Conservation (phyloP, 2,113 vertebrate genomes). For the Orycteropus afer region DNA sequence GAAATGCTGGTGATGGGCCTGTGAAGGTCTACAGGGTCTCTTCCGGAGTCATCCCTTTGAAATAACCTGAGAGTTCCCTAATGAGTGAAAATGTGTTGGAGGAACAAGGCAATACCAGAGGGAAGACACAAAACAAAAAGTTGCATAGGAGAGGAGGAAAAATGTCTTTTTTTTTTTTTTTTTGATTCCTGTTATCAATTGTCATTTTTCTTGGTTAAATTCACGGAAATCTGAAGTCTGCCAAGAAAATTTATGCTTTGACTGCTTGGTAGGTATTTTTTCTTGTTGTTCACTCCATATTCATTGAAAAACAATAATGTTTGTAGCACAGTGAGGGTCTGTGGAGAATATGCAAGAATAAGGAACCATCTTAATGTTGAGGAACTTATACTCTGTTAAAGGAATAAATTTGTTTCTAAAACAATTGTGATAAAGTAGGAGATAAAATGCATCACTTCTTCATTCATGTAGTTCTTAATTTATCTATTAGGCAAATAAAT, state of each 20-base stretch:
- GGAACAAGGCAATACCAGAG: neutral
- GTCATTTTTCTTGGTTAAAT: constrained; percentile 55
- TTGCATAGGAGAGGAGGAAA: neutral
- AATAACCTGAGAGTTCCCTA: neutral
- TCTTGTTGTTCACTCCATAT: neutral
- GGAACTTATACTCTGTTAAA: neutral
- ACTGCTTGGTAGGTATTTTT: neutral
- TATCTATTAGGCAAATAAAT: constrained; percentile 30
- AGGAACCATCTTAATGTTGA: neutral
- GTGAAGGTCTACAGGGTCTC: neutral
- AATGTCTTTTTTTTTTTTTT: neutral
- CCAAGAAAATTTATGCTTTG: constrained; percentile 3
- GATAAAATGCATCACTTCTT: neutral
- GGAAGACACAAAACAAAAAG: neutral
- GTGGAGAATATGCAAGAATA: neutral
- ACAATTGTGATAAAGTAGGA: constrained; percentile 1
- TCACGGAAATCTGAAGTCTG: neutral
- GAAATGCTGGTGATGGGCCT: neutral
- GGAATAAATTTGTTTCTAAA: neutral
- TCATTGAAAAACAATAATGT: constrained; percentile 16
- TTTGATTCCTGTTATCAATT: neutral
- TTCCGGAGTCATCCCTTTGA: neutral
- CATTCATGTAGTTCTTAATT: constrained; percentile 4
- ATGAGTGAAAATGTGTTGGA: neutral
- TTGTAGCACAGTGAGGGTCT: neutral